phyloP scores from a whole-genome alignment of 2,888 invertebrate genomes.

The Lasioglossum leucozonium region DNA sequence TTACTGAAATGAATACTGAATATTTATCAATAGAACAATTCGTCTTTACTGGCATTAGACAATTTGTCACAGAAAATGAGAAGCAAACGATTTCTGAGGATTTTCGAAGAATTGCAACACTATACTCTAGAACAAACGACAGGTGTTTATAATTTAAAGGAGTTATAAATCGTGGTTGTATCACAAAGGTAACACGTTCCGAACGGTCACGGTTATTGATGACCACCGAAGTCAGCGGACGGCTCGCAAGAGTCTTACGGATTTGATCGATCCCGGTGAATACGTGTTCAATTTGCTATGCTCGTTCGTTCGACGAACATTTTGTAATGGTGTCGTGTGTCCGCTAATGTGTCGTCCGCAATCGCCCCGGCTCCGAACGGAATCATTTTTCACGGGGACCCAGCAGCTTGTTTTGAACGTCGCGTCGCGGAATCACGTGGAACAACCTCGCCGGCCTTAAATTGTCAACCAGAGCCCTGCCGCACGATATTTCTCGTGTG shows the following conservation, averaged over 20 bases:
- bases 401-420: neutral
- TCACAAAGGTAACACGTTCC: neutral
- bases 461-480: neutral
- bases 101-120: neutral
- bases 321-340: neutral
- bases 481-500: neutral
- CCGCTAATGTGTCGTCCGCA: neutral
- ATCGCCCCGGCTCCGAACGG: neutral
- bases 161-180: neutral
- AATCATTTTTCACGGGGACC: neutral
- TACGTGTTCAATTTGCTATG: neutral
- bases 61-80: neutral
- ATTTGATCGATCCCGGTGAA: neutral
- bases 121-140: neutral
- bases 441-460: neutral
- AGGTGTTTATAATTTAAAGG: neutral
- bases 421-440: neutral
- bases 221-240: neutral
- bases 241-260: neutral
- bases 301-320: neutral
- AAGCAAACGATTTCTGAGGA: neutral
- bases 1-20: no score
- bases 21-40: no score
- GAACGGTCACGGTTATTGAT: neutral
- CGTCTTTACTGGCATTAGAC: neutral